Evolutionary conservation across 2,797 vertebrate species (phyloP), one percentile per base, ranked within the genome.

Genomic region (Anguilla obscura): DNA sequence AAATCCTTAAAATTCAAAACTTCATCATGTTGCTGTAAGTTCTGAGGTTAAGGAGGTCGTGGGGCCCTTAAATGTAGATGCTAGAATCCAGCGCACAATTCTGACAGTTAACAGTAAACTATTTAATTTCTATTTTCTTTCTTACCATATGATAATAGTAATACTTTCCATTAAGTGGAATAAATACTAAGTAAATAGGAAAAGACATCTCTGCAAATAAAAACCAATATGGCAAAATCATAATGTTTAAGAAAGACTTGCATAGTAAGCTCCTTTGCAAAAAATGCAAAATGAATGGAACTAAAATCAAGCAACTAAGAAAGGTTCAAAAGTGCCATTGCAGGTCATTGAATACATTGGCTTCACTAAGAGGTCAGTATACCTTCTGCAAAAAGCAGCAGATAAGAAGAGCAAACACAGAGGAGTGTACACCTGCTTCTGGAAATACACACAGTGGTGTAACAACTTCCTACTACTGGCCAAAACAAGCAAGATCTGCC

Each of bases 331-430:
- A 50, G 24, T 48, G 45, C 79, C 79, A 4, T 79, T 40, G 10
- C 74, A 40, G 74, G 24, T 14, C 10, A 21, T 33, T 12, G 12
- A 69, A 14, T 14, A 74, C 30, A 74, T 9, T 16, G 36, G 36
- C 74, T 79, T 79, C 74, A 79, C 14, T 40, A 45, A 40, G 12
- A 40, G 74, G 36, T 79, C 33, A 79, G 74, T 36, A 79, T 79
- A 12, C 16, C 36, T 82, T 82, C 16, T 9, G 40, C 4, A 50
- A n/a, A 14, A 48, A 9, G 79, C 79, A 82, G 45, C 18, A 82
- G 79, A 82, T 82, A 82, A 82, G 79, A 50, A 50, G 21, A 80
- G 33, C 76, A 80, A 50, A 50, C 79, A 82, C 40, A 45, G 7
- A 48, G 21, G 9, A n/a, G 10, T 48, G 24, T 82, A 40, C 18